These are phyloP conservation scores for Callimorpha dominula DNA, from an alignment of 2,888 invertebrate genomes.

Conservation along the genomic window DNA sequence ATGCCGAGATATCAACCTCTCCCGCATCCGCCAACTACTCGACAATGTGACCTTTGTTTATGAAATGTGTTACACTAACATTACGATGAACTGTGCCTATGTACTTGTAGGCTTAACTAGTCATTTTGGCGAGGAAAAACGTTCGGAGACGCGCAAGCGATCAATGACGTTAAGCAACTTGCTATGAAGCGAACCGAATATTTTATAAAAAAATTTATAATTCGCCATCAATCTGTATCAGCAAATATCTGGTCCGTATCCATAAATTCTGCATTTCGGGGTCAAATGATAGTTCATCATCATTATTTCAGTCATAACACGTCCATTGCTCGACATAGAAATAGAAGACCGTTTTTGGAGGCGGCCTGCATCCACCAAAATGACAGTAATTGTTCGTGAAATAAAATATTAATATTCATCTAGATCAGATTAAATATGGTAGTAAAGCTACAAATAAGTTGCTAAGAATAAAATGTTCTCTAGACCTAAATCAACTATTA, in stretches of 20 bases:
- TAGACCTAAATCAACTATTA: too few species aligned
- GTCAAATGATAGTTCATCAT: neutral
- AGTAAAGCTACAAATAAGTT: too few species aligned
- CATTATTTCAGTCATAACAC: neutral
- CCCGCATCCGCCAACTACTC: slow-evolving; percentile 60
- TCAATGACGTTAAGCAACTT: neutral
- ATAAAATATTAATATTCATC: too few species aligned
- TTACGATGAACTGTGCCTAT: neutral
- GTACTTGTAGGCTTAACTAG: neutral
- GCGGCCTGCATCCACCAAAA: too few species aligned
- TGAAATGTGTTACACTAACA: slow-evolving; percentile 37
- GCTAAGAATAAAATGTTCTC: too few species aligned
- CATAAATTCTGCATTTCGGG: neutral
- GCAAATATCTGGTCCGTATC: too few species aligned
- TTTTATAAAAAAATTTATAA: too few species aligned
- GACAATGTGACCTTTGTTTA: slow-evolving; percentile 65
- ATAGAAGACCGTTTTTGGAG: neutral
- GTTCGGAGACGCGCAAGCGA: neutral
- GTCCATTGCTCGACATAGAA: neutral
- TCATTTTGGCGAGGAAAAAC: neutral
- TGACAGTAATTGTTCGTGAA: too few species aligned
- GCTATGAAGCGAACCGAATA: too few species aligned
- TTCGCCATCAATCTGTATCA: too few species aligned
- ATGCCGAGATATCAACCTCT: slow-evolving; percentile 39
- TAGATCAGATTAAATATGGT: too few species aligned